Base-by-base conservation (phyloP, 2,888 invertebrate species). In the Hoplodrina blanda region DNA sequence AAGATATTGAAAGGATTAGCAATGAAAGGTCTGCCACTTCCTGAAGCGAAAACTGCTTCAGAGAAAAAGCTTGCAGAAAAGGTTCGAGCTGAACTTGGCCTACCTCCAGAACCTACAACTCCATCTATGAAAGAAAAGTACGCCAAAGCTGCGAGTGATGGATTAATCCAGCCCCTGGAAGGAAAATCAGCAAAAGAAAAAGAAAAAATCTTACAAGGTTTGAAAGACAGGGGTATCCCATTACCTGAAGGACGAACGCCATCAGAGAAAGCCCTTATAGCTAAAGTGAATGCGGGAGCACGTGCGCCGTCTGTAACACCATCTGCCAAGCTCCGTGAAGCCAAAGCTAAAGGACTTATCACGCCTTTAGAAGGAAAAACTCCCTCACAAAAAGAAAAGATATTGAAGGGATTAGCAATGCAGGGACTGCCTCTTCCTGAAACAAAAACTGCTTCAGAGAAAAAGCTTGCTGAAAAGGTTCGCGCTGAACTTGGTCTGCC, bases 401-500 rank as follows among this genome's bases (percentile, higher is more conserved):
- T 84, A 33, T 11, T 87, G 30, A 80, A 62, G 72, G 81, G 64
- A 52, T 67, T 75, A 67, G 85, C 73, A 7, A 66, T 76, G 49
- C 60, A 68, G n/a, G 82, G 85, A 0, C 15, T 83, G 2, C 84
- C 81, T 7, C 62, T 87, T 7, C 86, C 88, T 4, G 83, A 87
- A 76, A 81, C 78, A 4, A 85, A 84, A 72, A 85, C 87, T 5
- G 41, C 79, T 6, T 88, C 88, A 1, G 87, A 86, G 55, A 85
- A 83, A 68, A 81, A 83, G 25, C 10, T 90, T 0, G 73, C 85
- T 1, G 69, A 80, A n/a, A 88, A 88, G 76, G 80, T 88, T 19
- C 74, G 82, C 30, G 73, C 64, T 7, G 85, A 88, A 15, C 8
- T 86, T 13, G 87, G 87, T 6, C 59, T 88, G 25, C 88, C 88